These are phyloP conservation scores for Sebastolobus altivelis DNA, from an alignment of 2,797 vertebrate genomes.

Conservation along the genomic window DNA sequence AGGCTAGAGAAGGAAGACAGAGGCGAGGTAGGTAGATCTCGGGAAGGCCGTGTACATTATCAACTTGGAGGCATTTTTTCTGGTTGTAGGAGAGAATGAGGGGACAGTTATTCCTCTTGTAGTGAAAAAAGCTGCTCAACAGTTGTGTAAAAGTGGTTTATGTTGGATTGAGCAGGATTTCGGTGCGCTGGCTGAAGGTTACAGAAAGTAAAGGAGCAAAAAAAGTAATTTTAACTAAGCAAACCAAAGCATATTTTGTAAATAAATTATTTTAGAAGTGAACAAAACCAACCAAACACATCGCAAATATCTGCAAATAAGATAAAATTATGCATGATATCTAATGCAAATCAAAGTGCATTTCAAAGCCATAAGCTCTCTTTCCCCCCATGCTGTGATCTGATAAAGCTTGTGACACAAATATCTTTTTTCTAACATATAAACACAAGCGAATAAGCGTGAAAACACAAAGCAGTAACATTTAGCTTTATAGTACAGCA, in stretches of 20 bases:
- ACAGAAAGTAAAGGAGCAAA: constrained; percentile 62
- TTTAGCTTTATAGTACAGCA: constrained; percentile 66
- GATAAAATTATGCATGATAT: constrained; percentile 36
- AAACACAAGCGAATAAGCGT: constrained; percentile 68
- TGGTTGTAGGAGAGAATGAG: constrained; percentile 32
- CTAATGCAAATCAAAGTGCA: constrained; percentile 55
- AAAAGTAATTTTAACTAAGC: constrained; percentile 42
- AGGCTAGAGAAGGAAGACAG: neutral
- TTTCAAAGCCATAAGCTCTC: constrained; percentile 62
- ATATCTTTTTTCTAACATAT: constrained; percentile 45
- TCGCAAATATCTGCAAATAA: constrained; percentile 56
- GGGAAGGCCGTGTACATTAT: constrained; percentile 19
- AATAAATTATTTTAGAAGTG: constrained; percentile 43
- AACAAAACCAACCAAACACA: constrained; percentile 52
- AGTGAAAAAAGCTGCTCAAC: neutral
- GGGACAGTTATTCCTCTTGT: constrained; percentile 27
- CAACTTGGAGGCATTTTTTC: constrained; percentile 35
- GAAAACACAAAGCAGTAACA: constrained; percentile 67
- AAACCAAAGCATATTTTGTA: constrained; percentile 50
- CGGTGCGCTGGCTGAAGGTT: constrained; percentile 26
- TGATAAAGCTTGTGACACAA: constrained; percentile 57
- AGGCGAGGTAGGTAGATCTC: neutral
- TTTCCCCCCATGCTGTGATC: constrained; percentile 66
- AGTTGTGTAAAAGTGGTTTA: constrained; percentile 12
- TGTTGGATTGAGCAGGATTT: constrained; percentile 20